Evolutionary conservation across 1,140 invertebrate species (phyloP).

Genomic region (Lasaia peninsularis): DNA sequence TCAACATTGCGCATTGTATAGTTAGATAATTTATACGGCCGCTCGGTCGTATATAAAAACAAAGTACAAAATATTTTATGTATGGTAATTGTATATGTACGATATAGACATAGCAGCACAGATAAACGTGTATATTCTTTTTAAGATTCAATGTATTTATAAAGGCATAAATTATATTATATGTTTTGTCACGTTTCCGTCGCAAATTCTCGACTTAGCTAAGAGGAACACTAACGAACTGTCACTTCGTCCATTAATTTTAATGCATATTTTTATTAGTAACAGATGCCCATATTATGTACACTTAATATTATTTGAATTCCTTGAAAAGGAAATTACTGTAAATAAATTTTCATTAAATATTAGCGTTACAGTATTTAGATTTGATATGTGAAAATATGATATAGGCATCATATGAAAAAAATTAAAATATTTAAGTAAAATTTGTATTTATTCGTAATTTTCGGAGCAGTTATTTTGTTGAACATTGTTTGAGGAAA

Average conservation of each 20-base stretch:
- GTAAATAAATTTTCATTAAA: constrained; percentile 68
- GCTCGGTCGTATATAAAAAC: constrained; percentile 55
- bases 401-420: constrained; percentile 55
- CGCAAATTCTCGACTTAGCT: constrained; percentile 71
- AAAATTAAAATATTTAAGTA: constrained; percentile 62
- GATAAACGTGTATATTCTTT: constrained; percentile 68
- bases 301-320: constrained; percentile 57
- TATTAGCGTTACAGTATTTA: constrained; percentile 65
- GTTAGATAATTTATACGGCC: constrained; percentile 58
- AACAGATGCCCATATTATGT: constrained; percentile 61
- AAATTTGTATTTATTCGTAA: constrained; percentile 41
- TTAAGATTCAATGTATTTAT: constrained; percentile 64
- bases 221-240: constrained; percentile 73
- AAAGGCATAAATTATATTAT: constrained; percentile 50
- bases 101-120: constrained; percentile 67
- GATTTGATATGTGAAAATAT: constrained; percentile 54
- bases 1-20: constrained; percentile 47
- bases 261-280: constrained; percentile 72
- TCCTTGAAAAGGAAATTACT: constrained; percentile 64
- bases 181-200: constrained; percentile 73
- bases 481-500: not conserved
- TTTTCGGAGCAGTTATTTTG: not conserved
- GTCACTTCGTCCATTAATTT: constrained; percentile 77
- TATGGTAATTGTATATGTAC: constrained; percentile 73
- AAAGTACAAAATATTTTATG: constrained; percentile 77